Conservation (phyloP, 2,113 vertebrate species). For the Regulus satrapa region DNA sequence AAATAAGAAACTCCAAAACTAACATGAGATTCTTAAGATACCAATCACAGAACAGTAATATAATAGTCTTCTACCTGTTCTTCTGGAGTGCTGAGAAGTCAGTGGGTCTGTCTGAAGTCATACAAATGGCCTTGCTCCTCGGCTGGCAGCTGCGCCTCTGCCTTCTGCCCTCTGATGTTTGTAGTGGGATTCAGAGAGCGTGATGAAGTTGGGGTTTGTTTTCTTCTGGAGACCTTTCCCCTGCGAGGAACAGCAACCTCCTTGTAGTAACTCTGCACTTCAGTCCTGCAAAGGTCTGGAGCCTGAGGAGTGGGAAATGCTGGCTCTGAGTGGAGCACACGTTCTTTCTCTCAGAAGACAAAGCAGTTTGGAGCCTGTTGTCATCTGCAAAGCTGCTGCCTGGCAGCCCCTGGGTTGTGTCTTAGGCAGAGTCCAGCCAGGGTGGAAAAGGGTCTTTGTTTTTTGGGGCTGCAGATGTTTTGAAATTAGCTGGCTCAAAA, state of each 20-base stretch:
- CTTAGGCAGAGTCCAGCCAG: neutral
- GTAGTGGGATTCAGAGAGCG: neutral
- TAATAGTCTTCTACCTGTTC: neutral
- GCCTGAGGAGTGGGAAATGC: neutral
- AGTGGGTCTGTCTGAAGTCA: neutral
- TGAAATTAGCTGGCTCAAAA: neutral
- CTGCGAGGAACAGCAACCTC: neutral
- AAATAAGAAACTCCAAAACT: conserved; percentile 19
- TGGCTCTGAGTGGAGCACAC: neutral
- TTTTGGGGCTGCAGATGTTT: neutral
- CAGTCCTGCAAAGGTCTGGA: neutral
- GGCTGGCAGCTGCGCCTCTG: neutral
- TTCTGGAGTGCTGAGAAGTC: neutral
- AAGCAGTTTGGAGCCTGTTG: neutral
- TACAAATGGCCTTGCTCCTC: neutral
- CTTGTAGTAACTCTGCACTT: neutral
- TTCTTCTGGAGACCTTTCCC: neutral
- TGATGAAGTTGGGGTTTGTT: neutral
- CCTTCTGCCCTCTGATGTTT: neutral
- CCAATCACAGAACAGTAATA: neutral
- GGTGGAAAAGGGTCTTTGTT: neutral
- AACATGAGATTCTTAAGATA: conserved; percentile 12
- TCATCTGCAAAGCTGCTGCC: neutral
- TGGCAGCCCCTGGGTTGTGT: neutral
- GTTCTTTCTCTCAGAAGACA: neutral